Base-by-base conservation (phyloP, 2,797 vertebrate genomes). In the Iguana delicatissima region DNA sequence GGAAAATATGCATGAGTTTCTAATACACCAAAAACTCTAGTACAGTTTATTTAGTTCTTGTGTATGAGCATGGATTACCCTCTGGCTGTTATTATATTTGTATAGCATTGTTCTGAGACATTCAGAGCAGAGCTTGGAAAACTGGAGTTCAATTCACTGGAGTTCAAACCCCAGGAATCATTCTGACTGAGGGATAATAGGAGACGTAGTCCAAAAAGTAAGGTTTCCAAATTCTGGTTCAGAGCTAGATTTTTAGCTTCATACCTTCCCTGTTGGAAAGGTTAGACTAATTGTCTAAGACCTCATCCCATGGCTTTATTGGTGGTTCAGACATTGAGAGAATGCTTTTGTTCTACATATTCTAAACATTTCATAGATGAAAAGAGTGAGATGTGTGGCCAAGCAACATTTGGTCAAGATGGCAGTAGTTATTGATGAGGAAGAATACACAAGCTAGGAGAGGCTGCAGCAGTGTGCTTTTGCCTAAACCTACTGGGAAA, bases 21-120 rank as follows among this genome's bases (percentile, higher is more conserved):
- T 87, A 77, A 79, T 87, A 79, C 38, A 87, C 24, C 50, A 35
- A 67, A 67, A 22, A 52, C 46, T 52, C 76, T 87, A 35, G 77
- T 22, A 6, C 55, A 42, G 10, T 84, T 69, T 52, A n/a, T 85
- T 85, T 85, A 69, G 14, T 52, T 69, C 8, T 72, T 18, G 38
- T n/a, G 38, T 87, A 29, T 46, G 57, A 77, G 29, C 9, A 46
- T 86, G 72, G 26, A 76, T 57, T 87, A 87, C 24, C 20, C 26
- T 42, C 24, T n/a, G 67, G 6, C 26, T 18, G 24, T n/a, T 50
- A 62, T 8, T 62, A 64, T 62, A 79, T 57, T 57, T 38, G 16
- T 26, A 88, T 55, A 20, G 35, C 69, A 50, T 52, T 22, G 38
- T 16, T 72, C 52, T 76, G 52, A 59, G 24, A 24, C 67, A 38